Evolutionary conservation across 1,140 invertebrate species (phyloP).

Genomic region (Chrysomallon squamiferum): DNA sequence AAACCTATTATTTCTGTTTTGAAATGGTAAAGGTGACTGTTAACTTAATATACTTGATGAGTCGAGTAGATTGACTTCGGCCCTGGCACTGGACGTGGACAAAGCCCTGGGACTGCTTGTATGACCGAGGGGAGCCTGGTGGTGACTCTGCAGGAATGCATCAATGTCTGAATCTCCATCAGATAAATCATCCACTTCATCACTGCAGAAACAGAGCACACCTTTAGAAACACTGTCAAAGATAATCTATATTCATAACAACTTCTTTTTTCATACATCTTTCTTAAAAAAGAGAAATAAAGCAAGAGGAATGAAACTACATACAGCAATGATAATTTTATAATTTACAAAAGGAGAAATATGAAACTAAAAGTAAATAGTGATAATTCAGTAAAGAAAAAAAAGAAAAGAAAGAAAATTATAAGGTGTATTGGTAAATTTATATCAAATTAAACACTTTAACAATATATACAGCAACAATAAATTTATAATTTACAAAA

Average conservation of each 20-base stretch:
- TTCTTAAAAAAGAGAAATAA: not conserved
- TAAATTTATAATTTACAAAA: no score
- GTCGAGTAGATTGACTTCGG: not conserved
- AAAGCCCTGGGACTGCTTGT: conserved; percentile 5
- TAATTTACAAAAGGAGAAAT: not conserved
- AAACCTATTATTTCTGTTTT: no score
- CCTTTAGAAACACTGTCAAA: not conserved
- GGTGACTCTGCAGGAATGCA: conserved; percentile 27
- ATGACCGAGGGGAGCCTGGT: conserved; percentile 16
- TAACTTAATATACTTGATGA: not conserved
- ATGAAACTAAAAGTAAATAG: not conserved
- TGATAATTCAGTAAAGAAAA: no score
- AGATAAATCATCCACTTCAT: conserved; percentile 14
- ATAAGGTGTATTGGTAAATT: no score
- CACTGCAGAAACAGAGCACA: conserved; percentile 13
- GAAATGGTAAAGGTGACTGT: no score
- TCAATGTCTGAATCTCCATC: conserved; percentile 27
- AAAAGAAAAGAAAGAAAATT: no score
- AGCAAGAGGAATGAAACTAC: not conserved
- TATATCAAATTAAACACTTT: no score
- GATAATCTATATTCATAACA: not conserved
- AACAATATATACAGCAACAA: no score
- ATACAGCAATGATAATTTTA: not conserved
- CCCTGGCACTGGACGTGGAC: conserved; percentile 1
- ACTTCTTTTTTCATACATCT: not conserved